These are phyloP conservation scores for Melieria omissa DNA, from an alignment of 2,888 invertebrate genomes.

Conservation along the genomic window DNA sequence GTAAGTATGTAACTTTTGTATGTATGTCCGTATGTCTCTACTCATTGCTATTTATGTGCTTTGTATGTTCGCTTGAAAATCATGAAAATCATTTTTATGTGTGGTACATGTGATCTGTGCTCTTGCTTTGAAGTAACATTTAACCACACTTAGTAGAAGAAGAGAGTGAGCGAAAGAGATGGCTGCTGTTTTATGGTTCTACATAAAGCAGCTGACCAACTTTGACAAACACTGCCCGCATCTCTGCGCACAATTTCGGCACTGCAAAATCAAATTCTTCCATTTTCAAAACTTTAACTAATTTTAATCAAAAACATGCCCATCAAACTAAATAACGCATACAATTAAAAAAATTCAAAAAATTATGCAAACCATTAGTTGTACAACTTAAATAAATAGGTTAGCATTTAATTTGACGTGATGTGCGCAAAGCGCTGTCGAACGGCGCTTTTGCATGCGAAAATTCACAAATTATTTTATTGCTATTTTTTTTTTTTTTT, in stretches of 20 bases:
- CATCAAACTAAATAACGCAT: background rate
- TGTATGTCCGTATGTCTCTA: background rate
- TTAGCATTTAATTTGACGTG: background rate
- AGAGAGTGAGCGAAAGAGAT: no score
- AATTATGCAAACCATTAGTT: slow-evolving; percentile 1
- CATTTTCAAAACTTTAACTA: background rate
- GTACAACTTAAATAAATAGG: slow-evolving; percentile 22
- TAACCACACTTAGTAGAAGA: no score
- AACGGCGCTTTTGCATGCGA: slow-evolving; percentile 10
- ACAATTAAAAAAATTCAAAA: background rate
- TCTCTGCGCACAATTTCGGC: no score
- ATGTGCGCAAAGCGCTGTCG: slow-evolving; percentile 22
- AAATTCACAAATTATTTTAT: slow-evolving; percentile 30
- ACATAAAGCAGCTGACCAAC: slow-evolving; percentile 50
- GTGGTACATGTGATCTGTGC: no score
- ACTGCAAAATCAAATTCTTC: no score
- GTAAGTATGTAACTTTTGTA: background rate
- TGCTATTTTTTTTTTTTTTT: slow-evolving; percentile 36
- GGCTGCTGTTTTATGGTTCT: slow-evolving; percentile 56
- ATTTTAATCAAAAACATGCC: slow-evolving; percentile 3
- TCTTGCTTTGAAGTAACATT: no score
- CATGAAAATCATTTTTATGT: no score
- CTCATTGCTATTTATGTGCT: background rate
- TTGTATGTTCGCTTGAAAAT: no score
- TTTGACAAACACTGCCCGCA: no score